phyloP scores from a whole-genome alignment of 2,113 vertebrate genomes.

The Caloenas nicobarica region DNA sequence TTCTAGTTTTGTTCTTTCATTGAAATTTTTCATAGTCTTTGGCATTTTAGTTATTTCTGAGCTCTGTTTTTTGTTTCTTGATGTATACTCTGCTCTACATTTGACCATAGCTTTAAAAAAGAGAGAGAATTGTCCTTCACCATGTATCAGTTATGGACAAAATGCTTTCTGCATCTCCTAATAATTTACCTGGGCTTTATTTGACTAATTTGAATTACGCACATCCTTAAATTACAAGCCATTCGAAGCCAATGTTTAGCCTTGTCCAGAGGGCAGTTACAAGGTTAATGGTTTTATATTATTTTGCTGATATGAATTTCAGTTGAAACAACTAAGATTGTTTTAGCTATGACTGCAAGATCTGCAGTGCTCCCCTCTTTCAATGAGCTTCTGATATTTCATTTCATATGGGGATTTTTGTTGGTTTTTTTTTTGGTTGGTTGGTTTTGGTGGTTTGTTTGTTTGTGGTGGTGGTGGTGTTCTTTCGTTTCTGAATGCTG shows the following conservation, averaged over 20 bases:
- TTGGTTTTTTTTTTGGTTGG: too few species aligned
- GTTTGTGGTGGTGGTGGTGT: background rate
- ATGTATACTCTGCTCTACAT: background rate
- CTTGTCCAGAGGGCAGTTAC: background rate
- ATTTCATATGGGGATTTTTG: background rate
- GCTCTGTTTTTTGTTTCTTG: background rate
- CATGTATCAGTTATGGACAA: fast-evolving
- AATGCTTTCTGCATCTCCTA: background rate
- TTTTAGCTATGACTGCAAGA: background rate
- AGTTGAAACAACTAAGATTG: background rate
- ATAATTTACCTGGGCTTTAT: background rate
- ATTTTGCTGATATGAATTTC: background rate
- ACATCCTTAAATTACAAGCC: background rate
- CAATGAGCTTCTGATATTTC: background rate
- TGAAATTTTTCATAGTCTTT: background rate
- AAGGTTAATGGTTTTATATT: background rate
- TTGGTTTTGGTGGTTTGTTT: too few species aligned
- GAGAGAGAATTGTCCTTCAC: background rate
- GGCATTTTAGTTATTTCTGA: background rate
- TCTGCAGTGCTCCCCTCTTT: background rate
- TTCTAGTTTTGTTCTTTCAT: background rate
- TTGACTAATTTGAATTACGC: background rate
- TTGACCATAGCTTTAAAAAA: background rate
- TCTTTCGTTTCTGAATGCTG: background rate
- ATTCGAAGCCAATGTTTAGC: background rate